Percentiles rank a stretch among this genome's conserved stretches.
Evolutionary conservation across 2,113 vertebrate genomes (phyloP).

Genomic region (Equus quagga): DNA sequence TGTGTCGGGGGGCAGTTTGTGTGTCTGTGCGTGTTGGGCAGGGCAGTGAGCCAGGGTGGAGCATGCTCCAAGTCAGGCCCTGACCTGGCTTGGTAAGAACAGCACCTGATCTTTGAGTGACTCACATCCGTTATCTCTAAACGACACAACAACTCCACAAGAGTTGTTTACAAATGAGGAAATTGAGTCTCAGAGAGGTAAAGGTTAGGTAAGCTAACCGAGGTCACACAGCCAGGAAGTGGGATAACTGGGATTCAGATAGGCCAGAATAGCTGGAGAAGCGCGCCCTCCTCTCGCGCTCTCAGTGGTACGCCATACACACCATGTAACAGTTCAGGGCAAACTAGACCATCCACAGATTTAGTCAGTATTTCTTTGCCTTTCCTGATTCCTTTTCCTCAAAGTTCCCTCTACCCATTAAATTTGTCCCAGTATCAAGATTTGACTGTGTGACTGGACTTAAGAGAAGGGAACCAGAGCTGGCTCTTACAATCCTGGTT

Average conservation of each 20-base stretch:
- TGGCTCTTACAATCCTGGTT: neutral
- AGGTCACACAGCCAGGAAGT: neutral
- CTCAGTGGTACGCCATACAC: neutral
- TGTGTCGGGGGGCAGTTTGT: neutral
- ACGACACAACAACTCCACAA: neutral
- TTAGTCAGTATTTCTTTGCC: neutral
- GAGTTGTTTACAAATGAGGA: constrained; percentile 18
- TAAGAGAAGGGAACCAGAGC: neutral
- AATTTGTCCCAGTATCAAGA: neutral
- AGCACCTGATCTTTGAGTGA: neutral
- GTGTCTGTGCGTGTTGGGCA: neutral
- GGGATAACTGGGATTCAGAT: neutral
- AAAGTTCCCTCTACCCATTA: neutral
- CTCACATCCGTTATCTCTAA: neutral
- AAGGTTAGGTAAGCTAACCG: neutral
- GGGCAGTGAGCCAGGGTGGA: neutral
- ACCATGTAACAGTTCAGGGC: neutral
- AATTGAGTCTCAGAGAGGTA: neutral
- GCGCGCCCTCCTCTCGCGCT: too few species aligned
- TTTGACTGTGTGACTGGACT: neutral
- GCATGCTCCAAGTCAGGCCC: too few species aligned
- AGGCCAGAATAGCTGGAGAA: neutral
- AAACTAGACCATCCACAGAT: neutral
- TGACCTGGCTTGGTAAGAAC: neutral
- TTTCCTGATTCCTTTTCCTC: neutral